Conservation (phyloP, 2,113 vertebrate genomes). For the Mustela nigripes region DNA sequence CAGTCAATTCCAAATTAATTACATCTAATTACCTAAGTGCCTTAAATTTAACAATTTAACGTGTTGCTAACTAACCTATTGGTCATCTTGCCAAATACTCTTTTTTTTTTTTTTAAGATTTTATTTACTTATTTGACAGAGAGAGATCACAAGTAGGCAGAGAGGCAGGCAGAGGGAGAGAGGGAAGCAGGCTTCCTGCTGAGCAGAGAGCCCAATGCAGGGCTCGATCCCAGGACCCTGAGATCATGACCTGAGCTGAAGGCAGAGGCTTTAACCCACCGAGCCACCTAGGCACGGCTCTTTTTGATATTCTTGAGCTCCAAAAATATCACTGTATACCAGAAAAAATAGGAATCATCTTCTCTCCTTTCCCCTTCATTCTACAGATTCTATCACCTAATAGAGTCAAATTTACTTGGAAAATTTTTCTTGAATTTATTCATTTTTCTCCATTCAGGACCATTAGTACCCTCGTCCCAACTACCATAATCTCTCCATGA, state of each 20-base stretch:
- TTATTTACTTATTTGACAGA: too few species aligned
- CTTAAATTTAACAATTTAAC: slow-evolving; percentile 23
- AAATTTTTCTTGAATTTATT: not conserved
- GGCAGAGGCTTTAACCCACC: too few species aligned
- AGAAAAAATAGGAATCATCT: not conserved
- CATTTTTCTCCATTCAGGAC: not conserved
- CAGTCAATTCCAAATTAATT: not conserved
- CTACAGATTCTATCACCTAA: not conserved
- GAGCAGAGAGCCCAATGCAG: too few species aligned
- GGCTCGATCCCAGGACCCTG: too few species aligned
- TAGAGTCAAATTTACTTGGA: not conserved
- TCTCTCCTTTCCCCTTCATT: not conserved
- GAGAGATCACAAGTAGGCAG: too few species aligned
- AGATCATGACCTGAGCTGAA: too few species aligned
- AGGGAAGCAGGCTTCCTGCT: too few species aligned
- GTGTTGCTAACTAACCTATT: not conserved
- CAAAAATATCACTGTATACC: not conserved
- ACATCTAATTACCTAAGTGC: not conserved
- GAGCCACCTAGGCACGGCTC: too few species aligned
- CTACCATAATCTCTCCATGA: not conserved
- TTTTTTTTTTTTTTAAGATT: too few species aligned
- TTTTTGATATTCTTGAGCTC: not conserved
- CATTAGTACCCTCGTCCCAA: not conserved
- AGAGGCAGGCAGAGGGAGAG: too few species aligned
- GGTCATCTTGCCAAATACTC: not conserved